phyloP scores from a whole-genome alignment of 2,113 vertebrate genomes.

The Alethe diademata region DNA sequence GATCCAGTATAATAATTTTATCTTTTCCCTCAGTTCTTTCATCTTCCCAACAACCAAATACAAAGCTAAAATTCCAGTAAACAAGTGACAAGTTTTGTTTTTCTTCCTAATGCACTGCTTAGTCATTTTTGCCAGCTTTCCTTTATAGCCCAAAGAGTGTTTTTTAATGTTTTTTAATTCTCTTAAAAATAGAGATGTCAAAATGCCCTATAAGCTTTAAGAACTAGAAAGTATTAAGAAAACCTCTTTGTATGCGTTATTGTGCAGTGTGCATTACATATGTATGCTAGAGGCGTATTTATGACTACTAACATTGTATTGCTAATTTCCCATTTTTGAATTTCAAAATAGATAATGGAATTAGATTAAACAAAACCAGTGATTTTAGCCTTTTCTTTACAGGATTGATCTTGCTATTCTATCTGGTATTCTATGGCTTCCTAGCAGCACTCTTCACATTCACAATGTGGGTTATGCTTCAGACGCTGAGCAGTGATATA shows the following conservation, averaged over 20 bases:
- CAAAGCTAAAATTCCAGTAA: background rate
- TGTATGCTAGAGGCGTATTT: background rate
- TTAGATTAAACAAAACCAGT: background rate
- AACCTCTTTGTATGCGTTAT: background rate
- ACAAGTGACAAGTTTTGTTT: background rate
- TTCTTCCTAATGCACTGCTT: background rate
- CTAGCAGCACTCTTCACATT: constrained; percentile 92
- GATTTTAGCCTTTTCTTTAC: constrained; percentile 32
- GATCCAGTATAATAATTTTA: background rate
- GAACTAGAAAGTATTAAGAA: background rate
- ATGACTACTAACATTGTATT: background rate
- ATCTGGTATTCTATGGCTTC: constrained; percentile 95
- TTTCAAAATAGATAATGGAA: background rate
- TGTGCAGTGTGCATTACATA: background rate
- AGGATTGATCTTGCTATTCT: constrained; percentile 95
- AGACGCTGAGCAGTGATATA: constrained; percentile 87
- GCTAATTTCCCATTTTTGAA: background rate
- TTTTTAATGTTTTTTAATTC: background rate
- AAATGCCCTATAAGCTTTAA: background rate
- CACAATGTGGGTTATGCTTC: constrained; percentile 97
- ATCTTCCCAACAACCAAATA: background rate
- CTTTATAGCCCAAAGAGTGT: accelerated
- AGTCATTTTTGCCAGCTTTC: background rate
- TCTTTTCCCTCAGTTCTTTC: background rate
- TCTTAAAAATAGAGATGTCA: background rate